Base-by-base conservation (phyloP, 2,113 vertebrate genomes). In the Coracopsis vasa region DNA sequence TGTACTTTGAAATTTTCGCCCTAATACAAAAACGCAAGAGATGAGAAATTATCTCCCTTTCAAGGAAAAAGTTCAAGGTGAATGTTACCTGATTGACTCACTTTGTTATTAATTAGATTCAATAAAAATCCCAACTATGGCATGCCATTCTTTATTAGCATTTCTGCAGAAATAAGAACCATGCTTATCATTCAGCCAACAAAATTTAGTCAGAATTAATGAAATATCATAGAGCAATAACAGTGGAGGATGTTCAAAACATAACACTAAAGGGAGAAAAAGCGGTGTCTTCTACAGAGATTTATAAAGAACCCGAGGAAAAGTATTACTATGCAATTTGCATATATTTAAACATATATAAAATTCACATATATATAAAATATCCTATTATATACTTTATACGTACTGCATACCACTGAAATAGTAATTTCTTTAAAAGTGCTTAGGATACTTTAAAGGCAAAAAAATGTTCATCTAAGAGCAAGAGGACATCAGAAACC, bases 91-190 rank as follows among this genome's bases (percentile, higher is more conserved):
- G 88, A 86, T 96, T 95, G 93, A 82, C 78, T 94, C 95, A 78
- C 82, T 93, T 95, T 96, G 93, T 90, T 95, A 92, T 94, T 97
- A 97, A 97, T 96, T 97, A 89, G 81, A 94, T 93, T 96, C 93
- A 97, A 97, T 96, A 97, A 95, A 97, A 96, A 71, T 81, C 85
- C 77, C 65, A 95, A 96, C 95, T 95, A 96, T 8, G 72, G 60
- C 39, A 45, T 80, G 67, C 73, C 89, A 94, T 62, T 61, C 71
- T 90, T 95, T 87, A 97, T 95, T 96, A 97, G 88, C 88, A 94
- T 93, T 90, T 88, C 81, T 37, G 37, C 69, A 90, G 80, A 95
- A 94, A 73, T 83, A 82, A 91, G 74, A 97, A 91, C 67, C 87
- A 80, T 1, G 27, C 42, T 73, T 86, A 88, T 62, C 56, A 94